Base-by-base conservation (phyloP, 2,797 vertebrate genomes). In the Diplodus puntazzo region DNA sequence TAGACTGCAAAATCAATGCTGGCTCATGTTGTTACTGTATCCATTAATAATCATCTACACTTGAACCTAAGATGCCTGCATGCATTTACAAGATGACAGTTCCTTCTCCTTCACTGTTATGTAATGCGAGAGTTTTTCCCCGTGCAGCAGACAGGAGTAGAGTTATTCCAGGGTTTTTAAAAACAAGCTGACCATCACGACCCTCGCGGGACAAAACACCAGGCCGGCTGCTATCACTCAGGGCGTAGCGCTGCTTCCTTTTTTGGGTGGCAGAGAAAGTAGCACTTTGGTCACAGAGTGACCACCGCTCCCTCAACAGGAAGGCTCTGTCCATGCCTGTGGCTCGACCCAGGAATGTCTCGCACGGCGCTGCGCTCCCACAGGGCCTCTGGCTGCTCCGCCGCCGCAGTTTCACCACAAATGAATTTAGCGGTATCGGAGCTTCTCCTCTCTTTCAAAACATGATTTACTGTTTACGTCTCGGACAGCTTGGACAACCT, bases 341-440 rank as follows among this genome's bases (percentile, higher is more conserved):
- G 91, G 91, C 87, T 81, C 63, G 77, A 85, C 85, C 59, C 79
- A 91, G 87, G 93, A 94, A 94, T 94, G 90, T 90, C 81, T 83
- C 73, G 66, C 68, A 70, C 68, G 73, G 73, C 2, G 68, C 79
- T 80, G 64, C 2, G 59, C 53, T 79, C 88, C 75, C 78, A 61
- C 49, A 52, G 86, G 80, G 52, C 79, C 70, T 68, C 57, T 52
- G 89, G 76, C 58, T 90, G 77, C 80, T 77, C 76, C 25, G 84
- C 5, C 76, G 86, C 62, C 78, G 45, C 57, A 55, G 74, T 68
- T 75, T 79, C 62, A 83, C 88, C 88, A 73, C 82, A 90, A 80
- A 88, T 81, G 80, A 84, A 83, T 75, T 65, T 59, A 58, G 69
- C 9, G 14, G 48, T 66, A 78, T 27, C 53, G 23, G n/a, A 20